Base-by-base conservation (phyloP, 1,140 invertebrate species). In the Orchestia grillus region DNA sequence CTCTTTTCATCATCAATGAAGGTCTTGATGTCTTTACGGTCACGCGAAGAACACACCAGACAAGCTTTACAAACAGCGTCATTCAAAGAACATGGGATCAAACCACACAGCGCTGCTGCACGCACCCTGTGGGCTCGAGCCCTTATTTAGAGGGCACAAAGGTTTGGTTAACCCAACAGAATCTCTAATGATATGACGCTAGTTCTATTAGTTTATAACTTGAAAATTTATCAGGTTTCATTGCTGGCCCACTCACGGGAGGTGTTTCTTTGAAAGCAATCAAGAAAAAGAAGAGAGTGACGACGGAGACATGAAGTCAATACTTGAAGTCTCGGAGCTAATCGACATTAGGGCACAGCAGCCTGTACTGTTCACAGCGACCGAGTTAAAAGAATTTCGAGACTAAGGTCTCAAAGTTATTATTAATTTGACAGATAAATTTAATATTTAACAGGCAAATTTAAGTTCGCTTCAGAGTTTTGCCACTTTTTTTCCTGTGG, bases 1-100 rank as follows among this genome's bases (percentile, higher is more conserved):
- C 62, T 77, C 62, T 77, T 77, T 77, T 77, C 62, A 77, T 77
- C 62, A 77, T 77, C 62, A 77, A 77, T 77, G 62, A 77, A 77
- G 62, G 62, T 77, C 62, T 77, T 77, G 62, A 77, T 77, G 28
- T 8, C 11, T 77, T 77, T 77, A 77, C 62, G 11, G 62, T 77
- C 62, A 77, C 62, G 62, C 36, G 62, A 77, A 77, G 62, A 77
- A 15, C 62, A 77, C 62, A 28, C 62, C 3, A 36, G 62, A 77
- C 62, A 77, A 77, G 62, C 62, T 77, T 77, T 77, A 77, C 62
- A 77, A 77, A 77, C 62, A 23, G 28, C 62, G 62, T 53, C 47
- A 53, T 53, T 53, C 47, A 53, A 53, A 53, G 6, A 53, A 6
- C 47, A 19, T 36, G 62, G 1, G 62, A 77, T 77, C 62, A 77